Percentiles rank a stretch among this genome's conserved stretches.
phyloP scores from a whole-genome alignment of 2,888 invertebrate genomes.

The Phaonia tiefii region DNA sequence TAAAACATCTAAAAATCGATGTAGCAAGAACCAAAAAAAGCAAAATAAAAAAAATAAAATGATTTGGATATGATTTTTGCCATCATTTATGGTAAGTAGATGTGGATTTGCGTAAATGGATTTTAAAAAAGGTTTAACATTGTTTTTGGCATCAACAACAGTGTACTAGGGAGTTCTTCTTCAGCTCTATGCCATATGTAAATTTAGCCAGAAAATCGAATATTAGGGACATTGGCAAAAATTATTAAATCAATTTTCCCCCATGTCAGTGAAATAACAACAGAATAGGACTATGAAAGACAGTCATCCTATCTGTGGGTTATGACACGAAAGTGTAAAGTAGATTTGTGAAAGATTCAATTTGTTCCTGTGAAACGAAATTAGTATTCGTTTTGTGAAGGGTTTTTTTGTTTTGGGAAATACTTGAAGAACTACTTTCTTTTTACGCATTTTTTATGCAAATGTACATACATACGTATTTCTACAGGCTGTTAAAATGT shows the following conservation, averaged over 20 bases:
- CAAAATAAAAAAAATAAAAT: too few species aligned
- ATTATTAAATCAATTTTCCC: slow-evolving; percentile 60
- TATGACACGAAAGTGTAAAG: too few species aligned
- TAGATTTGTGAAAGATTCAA: too few species aligned
- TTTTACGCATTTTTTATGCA: too few species aligned
- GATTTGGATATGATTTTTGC: slow-evolving; percentile 68
- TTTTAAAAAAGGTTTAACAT: slow-evolving; percentile 68
- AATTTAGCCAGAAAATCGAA: slow-evolving; percentile 40
- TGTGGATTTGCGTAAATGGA: slow-evolving; percentile 77
- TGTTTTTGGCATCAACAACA: slow-evolving; percentile 11
- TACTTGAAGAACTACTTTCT: too few species aligned
- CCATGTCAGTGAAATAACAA: not conserved
- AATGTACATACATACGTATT: too few species aligned
- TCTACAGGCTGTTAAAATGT: too few species aligned
- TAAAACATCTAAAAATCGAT: slow-evolving; percentile 9
- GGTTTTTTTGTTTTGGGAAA: too few species aligned
- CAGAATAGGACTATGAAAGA: too few species aligned
- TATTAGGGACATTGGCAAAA: slow-evolving; percentile 53
- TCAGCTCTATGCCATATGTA: slow-evolving; percentile 18
- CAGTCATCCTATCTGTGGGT: too few species aligned
- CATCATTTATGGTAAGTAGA: slow-evolving; percentile 75
- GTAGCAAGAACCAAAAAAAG: slow-evolving; percentile 7
- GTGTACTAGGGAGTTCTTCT: slow-evolving; percentile 24
- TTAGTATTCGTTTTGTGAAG: too few species aligned
- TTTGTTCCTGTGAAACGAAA: too few species aligned